Base-by-base conservation (phyloP, 2,888 invertebrate species). In the Gisinianus flammeolus region DNA sequence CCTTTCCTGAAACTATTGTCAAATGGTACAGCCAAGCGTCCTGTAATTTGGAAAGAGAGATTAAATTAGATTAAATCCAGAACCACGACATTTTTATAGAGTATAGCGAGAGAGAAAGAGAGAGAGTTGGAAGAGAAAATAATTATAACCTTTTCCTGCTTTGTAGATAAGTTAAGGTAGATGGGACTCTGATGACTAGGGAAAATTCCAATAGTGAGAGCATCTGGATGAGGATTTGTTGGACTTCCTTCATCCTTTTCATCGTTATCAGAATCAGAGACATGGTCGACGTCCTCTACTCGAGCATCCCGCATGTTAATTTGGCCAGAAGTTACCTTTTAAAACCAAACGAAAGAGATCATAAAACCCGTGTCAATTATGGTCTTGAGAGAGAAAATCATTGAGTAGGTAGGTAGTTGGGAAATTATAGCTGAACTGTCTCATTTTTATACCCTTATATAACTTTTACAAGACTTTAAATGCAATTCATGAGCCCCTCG, bases 231-330 rank as follows among this genome's bases (percentile, higher is more conserved):
- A 58, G 80, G 86, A 79, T 80, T 80, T 31, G 91, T 90, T 85
- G 90, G 90, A 81, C 91, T 89, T 0, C 91, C 88, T 82, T 94
- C 94, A 85, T 92, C 93, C 85, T 93, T 91, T 86, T 95, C 95
- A 85, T 96, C 96, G 0, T 94, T 94, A 86, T 96, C 94, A 0
- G 94, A 94, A 86, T 96, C 96, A 0, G 95, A 95, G 6, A 96
- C 93, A 86, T 96, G 94, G 83, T 96, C 96, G 0, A 97, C 96
- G 87, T 97, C 97, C 86, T 97, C 97, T 0, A 98, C 96, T 68
- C 96, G 90, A 0, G 97, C 95, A 88, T 97, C 97, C 69, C 96
- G 91, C 93, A 98, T 94, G 87, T 96, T 96, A 83, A 98, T 94
- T 89, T 97, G 97, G 0, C 97, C 97, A 56, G 94, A 91, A 0